These are phyloP conservation scores for Campodea augens DNA, from an alignment of 1,140 invertebrate genomes.

Conservation along the genomic window DNA sequence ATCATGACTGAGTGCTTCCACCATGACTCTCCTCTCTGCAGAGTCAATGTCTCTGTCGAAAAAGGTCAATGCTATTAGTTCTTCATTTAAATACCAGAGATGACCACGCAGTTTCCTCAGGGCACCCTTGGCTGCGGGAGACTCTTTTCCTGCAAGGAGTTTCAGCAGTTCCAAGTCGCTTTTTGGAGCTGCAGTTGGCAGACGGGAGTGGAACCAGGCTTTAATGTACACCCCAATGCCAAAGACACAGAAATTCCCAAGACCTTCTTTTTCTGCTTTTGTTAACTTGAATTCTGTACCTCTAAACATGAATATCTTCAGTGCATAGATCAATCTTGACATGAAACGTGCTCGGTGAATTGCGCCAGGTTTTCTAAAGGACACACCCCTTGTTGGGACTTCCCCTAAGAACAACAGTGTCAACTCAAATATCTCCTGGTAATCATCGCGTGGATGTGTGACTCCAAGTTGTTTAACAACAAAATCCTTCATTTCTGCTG, in stretches of 20 bases:
- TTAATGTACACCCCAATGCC: slow-evolving; percentile 15
- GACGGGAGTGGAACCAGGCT: slow-evolving; percentile 16
- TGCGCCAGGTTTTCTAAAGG: slow-evolving; percentile 19
- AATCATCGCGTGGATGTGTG: slow-evolving; percentile 17
- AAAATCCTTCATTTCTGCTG: slow-evolving; percentile 2
- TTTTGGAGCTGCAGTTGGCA: slow-evolving; percentile 12
- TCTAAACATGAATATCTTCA: slow-evolving; percentile 23
- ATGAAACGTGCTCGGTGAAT: slow-evolving; percentile 23
- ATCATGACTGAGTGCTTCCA: too few relatives aligned
- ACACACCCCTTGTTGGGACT: slow-evolving; percentile 13
- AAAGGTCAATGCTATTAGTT: slow-evolving; percentile 16
- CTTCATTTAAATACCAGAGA: slow-evolving; percentile 19
- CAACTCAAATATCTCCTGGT: slow-evolving; percentile 23
- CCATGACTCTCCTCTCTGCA: too few relatives aligned
- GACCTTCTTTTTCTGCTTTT: slow-evolving; percentile 14
- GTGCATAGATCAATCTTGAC: slow-evolving; percentile 21
- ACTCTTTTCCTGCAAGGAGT: slow-evolving; percentile 14
- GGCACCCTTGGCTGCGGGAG: slow-evolving; percentile 12
- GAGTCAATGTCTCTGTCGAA: slow-evolving; percentile 18
- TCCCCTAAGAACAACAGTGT: slow-evolving; percentile 23
- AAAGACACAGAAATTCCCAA: slow-evolving; percentile 18
- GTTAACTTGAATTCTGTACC: slow-evolving; percentile 18
- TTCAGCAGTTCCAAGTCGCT: slow-evolving; percentile 18
- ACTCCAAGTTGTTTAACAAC: slow-evolving; percentile 10
- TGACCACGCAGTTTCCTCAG: slow-evolving; percentile 16